These are phyloP conservation scores for Nemopilema nomurai DNA, from an alignment of 30 jellyfish, hydroid and myxozoan species.

Conservation along the genomic window DNA sequence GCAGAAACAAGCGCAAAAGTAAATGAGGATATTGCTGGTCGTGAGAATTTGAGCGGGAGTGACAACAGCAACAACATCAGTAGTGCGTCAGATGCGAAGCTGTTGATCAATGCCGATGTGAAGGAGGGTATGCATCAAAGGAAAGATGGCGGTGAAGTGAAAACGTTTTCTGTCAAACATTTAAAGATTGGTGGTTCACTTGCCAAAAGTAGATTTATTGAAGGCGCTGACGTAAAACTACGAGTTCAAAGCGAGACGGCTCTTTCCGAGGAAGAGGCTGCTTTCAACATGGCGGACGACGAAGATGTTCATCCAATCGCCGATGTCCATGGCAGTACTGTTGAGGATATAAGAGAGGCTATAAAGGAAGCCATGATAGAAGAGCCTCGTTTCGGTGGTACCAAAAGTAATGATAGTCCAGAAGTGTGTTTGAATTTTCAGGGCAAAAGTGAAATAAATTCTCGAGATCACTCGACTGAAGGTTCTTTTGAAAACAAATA, in stretches of 20 bases:
- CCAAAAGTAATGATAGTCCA: neutral
- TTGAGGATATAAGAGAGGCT: conserved; percentile 59
- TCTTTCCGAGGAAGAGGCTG: neutral
- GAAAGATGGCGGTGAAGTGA: neutral
- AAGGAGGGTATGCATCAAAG: too few relatives aligned
- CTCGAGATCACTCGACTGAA: neutral
- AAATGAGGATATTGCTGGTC: neutral
- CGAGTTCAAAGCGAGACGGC: too few relatives aligned
- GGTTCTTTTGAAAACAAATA: too few relatives aligned
- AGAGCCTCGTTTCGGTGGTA: conserved; percentile 28
- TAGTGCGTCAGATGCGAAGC: too few relatives aligned
- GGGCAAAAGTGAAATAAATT: neutral
- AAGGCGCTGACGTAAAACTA: too few relatives aligned
- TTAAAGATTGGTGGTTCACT: too few relatives aligned
- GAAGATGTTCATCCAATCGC: neutral
- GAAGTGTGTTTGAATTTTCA: too few relatives aligned
- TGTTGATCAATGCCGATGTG: too few relatives aligned
- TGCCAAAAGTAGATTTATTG: too few relatives aligned
- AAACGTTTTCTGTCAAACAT: too few relatives aligned
- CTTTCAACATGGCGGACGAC: neutral
- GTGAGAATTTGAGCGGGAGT: neutral
- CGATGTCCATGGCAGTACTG: conserved; percentile 36
- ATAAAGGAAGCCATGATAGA: conserved; percentile 83
- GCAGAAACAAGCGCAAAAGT: neutral
- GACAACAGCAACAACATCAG: neutral